Percentiles rank a stretch among this genome's conserved stretches.
Conservation (phyloP, 2,888 invertebrate genomes). For the Thymelicus sylvestris region DNA sequence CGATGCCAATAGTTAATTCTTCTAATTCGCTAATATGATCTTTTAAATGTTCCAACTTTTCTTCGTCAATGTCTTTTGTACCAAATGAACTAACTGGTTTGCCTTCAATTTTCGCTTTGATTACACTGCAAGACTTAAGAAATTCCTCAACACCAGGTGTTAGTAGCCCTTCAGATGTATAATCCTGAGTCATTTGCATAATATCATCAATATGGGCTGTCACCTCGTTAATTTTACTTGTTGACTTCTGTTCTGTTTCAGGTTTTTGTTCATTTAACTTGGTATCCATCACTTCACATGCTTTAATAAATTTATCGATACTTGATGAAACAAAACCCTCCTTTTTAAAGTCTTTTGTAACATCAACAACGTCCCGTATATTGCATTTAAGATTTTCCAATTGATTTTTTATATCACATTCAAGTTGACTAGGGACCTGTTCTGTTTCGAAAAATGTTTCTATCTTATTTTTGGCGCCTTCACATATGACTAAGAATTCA, state of each 20-base stretch:
- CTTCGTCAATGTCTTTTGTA: conserved; percentile 31
- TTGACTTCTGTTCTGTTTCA: conserved; percentile 24
- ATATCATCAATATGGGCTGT: conserved; percentile 51
- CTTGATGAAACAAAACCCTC: conserved; percentile 43
- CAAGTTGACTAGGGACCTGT: conserved; percentile 4
- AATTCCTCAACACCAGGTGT: conserved; percentile 49
- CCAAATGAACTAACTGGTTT: conserved; percentile 11
- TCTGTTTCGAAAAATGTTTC: conserved; percentile 42
- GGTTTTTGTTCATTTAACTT: conserved; percentile 41
- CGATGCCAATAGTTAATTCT: conserved; percentile 43
- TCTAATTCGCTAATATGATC: conserved; percentile 47
- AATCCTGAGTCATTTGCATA: conserved; percentile 48
- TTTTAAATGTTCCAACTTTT: conserved; percentile 45
- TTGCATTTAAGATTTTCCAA: conserved; percentile 48
- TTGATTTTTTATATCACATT: conserved; percentile 40
- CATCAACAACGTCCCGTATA: conserved; percentile 46
- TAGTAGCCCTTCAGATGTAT: conserved; percentile 48
- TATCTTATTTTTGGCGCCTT: conserved; percentile 45
- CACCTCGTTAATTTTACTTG: conserved; percentile 43
- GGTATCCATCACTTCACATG: conserved; percentile 46
- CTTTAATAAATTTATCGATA: conserved; percentile 47
- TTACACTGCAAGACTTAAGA: conserved; percentile 47
- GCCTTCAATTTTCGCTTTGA: conserved; percentile 50
- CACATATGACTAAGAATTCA: conserved; percentile 48
- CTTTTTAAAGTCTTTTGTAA: conserved; percentile 45